A percentile compares a stretch with the other conserved stretches of the same genome.
Conservation (phyloP, 2,888 invertebrate species). For the Electrophaes corylata region DNA sequence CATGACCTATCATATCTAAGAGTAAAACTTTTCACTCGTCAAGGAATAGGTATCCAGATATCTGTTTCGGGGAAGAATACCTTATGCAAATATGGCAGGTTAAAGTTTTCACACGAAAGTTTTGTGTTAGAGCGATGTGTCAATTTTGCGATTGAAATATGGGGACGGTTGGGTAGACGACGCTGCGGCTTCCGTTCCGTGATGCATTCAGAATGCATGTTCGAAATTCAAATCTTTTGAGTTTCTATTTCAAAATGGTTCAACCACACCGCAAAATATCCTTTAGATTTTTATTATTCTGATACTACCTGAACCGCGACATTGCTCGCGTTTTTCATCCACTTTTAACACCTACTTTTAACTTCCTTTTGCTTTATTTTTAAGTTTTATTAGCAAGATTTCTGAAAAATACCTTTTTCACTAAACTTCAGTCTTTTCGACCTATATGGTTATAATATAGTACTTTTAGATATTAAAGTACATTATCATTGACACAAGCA, state of each 20-base stretch:
- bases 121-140: constrained; percentile 76
- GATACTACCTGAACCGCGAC: too few relatives aligned
- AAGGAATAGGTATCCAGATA: constrained; percentile 55
- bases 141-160: constrained; percentile 82
- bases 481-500: constrained; percentile 25
- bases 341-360: too few relatives aligned
- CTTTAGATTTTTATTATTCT: constrained; percentile 1
- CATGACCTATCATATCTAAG: constrained; percentile 76
- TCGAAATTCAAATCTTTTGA: constrained; percentile 26
- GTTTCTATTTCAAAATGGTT: neutral
- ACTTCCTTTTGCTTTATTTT: too few relatives aligned
- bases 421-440: too few relatives aligned
- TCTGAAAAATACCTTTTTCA: too few relatives aligned
- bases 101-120: constrained; percentile 76
- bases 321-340: too few relatives aligned
- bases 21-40: constrained; percentile 82
- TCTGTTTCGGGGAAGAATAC: constrained; percentile 71
- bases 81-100: constrained; percentile 81
- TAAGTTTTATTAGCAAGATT: too few relatives aligned
- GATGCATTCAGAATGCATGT: constrained; percentile 36
- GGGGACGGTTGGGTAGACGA: constrained; percentile 73
- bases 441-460: too few relatives aligned
- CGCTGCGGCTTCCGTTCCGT: constrained; percentile 86
- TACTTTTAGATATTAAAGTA: constrained; percentile 35
- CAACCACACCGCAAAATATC: neutral